phyloP scores from a whole-genome alignment of 2,888 invertebrate species.

The Aelia acuminata region DNA sequence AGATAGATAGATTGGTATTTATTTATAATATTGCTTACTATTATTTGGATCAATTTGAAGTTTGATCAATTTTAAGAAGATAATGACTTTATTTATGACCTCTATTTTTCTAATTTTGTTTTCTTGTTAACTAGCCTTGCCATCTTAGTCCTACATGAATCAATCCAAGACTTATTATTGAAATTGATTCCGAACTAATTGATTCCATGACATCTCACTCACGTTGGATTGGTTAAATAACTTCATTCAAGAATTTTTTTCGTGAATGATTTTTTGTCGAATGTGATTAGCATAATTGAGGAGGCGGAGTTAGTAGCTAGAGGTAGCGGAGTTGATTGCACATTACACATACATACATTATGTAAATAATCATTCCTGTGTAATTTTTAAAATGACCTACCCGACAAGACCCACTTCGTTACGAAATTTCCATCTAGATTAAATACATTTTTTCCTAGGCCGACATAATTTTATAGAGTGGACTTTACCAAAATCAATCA shows the following conservation, averaged over 20 bases:
- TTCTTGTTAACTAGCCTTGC: no score
- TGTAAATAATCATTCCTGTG: not conserved
- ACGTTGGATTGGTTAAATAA: not conserved
- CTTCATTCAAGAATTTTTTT: not conserved
- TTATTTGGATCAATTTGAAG: no score
- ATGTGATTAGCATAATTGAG: not conserved
- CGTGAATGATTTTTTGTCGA: not conserved
- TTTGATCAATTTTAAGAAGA: no score
- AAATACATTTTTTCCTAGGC: not conserved
- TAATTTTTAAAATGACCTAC: not conserved
- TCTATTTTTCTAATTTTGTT: no score
- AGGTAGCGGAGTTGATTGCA: constrained; percentile 7
- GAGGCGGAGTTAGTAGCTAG: not conserved
- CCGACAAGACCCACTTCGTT: not conserved
- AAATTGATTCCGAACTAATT: no score
- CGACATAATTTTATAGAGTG: not conserved
- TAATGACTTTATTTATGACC: no score
- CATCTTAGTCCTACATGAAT: no score
- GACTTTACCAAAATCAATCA: not conserved
- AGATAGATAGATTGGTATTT: no score
- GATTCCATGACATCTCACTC: not conserved
- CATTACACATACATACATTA: constrained; percentile 16
- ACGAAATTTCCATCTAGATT: not conserved
- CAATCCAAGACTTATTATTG: no score
- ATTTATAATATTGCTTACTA: no score